Evolutionary conservation across 2,888 invertebrate genomes (phyloP).

Genomic region (Agrilus biguttatus): DNA sequence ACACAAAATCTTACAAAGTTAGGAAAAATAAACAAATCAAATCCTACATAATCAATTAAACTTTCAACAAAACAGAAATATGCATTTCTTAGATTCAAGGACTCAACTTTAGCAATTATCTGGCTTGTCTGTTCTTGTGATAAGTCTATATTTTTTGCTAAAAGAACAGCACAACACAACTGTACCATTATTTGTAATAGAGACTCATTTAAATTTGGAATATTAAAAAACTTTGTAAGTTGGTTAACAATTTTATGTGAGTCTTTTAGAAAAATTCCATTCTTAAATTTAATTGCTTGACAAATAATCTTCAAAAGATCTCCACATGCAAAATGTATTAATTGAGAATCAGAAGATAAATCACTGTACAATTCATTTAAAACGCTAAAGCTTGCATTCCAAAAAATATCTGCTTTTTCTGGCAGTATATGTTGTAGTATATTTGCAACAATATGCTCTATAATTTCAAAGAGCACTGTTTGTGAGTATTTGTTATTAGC

Average conservation of each 20-base stretch:
- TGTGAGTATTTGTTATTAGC: conserved; percentile 37
- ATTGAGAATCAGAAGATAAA: conserved; percentile 4
- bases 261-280: conserved; percentile 48
- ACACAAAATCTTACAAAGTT: conserved; percentile 45
- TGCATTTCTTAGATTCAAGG: conserved; percentile 39
- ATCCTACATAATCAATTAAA: conserved; percentile 49
- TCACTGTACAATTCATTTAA: conserved; percentile 20
- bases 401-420: conserved; percentile 50
- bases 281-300: conserved; percentile 45
- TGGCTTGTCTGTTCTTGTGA: conserved; percentile 59
- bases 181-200: conserved; percentile 37
- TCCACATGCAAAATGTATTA: neutral
- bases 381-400: conserved; percentile 38
- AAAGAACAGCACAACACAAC: conserved; percentile 42
- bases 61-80: conserved; percentile 51
- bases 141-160: conserved; percentile 46
- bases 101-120: conserved; percentile 49
- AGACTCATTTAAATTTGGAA: conserved; percentile 31
- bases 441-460: conserved; percentile 48
- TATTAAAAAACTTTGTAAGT: conserved; percentile 38
- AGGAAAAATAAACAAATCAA: conserved; percentile 59
- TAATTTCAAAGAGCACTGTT: conserved; percentile 44
- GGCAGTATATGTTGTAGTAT: conserved; percentile 46
- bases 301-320: conserved; percentile 42
- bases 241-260: conserved; percentile 43